Conservation (phyloP, 2,113 vertebrate species). For the Pycnonotus jocosus region DNA sequence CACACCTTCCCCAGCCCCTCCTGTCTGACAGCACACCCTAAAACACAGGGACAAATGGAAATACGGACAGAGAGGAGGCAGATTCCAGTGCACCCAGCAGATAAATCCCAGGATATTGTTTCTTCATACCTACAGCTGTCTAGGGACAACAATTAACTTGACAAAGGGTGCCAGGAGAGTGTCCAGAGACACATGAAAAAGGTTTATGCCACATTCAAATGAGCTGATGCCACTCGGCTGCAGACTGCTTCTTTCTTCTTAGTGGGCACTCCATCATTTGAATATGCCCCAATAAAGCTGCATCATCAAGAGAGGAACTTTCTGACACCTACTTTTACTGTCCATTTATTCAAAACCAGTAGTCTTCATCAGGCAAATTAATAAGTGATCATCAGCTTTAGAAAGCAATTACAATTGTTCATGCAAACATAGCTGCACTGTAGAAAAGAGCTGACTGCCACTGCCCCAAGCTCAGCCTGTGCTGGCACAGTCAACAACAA, state of each 20-base stretch:
- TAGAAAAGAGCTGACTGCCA: not conserved
- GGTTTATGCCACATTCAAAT: constrained; percentile 30
- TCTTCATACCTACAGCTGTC: constrained; percentile 11
- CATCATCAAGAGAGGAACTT: not conserved
- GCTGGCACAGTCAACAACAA: not conserved
- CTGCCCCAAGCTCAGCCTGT: not conserved
- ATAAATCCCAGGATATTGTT: constrained; percentile 26
- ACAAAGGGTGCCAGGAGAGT: constrained; percentile 12
- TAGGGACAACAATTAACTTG: constrained; percentile 29
- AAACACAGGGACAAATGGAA: not conserved
- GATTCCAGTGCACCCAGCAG: not conserved
- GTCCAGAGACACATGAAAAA: constrained; percentile 14
- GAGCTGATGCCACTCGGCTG: not conserved
- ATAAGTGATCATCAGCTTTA: not conserved
- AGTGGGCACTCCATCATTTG: not conserved
- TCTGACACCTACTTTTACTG: not conserved
- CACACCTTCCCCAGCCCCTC: not conserved
- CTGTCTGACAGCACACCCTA: not conserved
- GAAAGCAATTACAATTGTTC: not conserved
- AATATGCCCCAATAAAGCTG: not conserved
- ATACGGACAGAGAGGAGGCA: not conserved
- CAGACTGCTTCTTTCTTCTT: not conserved
- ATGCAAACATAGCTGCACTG: not conserved
- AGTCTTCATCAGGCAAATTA: not conserved
- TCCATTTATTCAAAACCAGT: not conserved